These are phyloP conservation scores for Catocala sponsa DNA, from an alignment of 2,888 invertebrate species.

Conservation along the genomic window DNA sequence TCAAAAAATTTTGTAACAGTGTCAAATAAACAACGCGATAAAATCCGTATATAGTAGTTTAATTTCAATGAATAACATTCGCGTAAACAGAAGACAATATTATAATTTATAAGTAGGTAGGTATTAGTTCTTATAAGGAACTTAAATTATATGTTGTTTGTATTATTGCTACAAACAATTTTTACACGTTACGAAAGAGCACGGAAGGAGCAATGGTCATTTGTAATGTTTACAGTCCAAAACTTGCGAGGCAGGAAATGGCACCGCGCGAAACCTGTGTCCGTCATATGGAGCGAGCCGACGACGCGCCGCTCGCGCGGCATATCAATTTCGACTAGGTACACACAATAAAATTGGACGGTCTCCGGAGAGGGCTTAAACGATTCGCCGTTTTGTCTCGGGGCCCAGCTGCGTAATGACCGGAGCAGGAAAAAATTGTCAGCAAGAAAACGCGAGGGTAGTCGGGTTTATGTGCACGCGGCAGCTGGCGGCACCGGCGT, in stretches of 20 bases:
- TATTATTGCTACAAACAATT: not conserved
- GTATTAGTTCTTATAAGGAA: no score
- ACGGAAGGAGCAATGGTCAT: slow-evolving; percentile 48
- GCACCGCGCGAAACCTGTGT: slow-evolving; percentile 59
- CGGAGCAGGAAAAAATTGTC: slow-evolving; percentile 87
- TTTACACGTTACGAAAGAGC: slow-evolving; percentile 33
- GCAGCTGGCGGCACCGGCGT: slow-evolving; percentile 75
- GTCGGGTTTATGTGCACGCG: slow-evolving; percentile 86
- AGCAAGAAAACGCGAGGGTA: slow-evolving; percentile 88
- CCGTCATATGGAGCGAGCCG: slow-evolving; percentile 70
- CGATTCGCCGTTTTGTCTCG: slow-evolving; percentile 88
- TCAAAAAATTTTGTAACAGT: no score
- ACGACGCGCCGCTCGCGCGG: slow-evolving; percentile 75
- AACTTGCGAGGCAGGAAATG: slow-evolving; percentile 68
- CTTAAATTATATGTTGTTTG: no score
- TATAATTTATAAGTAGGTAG: no score
- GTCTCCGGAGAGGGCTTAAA: slow-evolving; percentile 88
- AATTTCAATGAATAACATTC: no score
- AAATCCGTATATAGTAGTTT: no score
- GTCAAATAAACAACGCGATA: no score
- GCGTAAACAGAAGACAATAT: no score
- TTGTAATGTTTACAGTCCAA: slow-evolving; percentile 51
- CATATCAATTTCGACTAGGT: slow-evolving; percentile 87
- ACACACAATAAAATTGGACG: slow-evolving; percentile 87
- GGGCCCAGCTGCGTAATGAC: slow-evolving; percentile 88